These are phyloP conservation scores for Anastrepha obliqua DNA, from an alignment of 1,140 invertebrate genomes.

Conservation along the genomic window DNA sequence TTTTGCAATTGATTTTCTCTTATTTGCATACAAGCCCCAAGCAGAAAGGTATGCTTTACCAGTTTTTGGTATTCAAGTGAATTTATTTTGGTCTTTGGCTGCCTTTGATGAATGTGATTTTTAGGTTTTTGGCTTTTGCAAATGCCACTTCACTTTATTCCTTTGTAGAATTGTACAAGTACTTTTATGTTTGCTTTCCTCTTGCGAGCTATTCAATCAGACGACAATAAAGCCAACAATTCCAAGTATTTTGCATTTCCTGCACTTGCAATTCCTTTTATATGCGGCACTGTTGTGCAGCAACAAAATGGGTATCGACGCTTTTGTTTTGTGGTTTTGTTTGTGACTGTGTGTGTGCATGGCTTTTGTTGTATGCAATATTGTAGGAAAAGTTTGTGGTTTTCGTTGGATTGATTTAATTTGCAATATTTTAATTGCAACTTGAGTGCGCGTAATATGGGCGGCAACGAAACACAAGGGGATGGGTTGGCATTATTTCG, in stretches of 20 bases:
- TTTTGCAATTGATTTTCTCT: neutral
- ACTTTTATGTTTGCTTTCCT: neutral
- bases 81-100: neutral
- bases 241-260: neutral
- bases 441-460: neutral
- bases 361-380: neutral
- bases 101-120: neutral
- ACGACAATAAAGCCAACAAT: neutral
- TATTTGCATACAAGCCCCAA: neutral
- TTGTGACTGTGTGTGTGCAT: neutral
- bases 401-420: conserved; percentile 13
- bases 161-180: neutral
- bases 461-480: neutral
- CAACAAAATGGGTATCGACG: neutral
- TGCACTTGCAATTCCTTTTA: conserved; percentile 27
- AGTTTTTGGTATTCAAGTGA: neutral
- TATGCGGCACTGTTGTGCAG: neutral
- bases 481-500: neutral
- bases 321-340: neutral
- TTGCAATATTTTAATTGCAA: conserved; percentile 36
- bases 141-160: neutral
- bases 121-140: conserved; percentile 1
- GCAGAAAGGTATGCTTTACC: neutral
- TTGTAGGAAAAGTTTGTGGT: conserved; percentile 42
- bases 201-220: neutral